A percentile compares a stretch with the other conserved stretches of the same genome.
Conservation (phyloP, 2,888 invertebrate genomes). For the Timandra comae region DNA sequence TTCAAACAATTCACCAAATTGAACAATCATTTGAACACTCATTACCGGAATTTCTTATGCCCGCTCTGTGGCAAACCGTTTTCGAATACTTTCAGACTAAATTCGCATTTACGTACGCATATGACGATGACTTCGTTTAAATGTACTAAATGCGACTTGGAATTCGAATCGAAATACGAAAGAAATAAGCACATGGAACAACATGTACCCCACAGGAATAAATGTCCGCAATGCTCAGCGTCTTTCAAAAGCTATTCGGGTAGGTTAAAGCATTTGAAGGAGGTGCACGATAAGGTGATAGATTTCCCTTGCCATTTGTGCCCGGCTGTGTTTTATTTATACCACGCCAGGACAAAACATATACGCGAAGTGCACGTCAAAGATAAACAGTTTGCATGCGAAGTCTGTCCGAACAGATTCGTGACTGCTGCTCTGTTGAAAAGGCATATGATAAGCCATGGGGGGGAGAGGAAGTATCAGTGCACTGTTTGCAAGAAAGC, state of each 20-base stretch:
- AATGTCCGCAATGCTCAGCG: slow-evolving; percentile 47
- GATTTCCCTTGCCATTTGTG: slow-evolving; percentile 60
- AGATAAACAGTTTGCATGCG: slow-evolving; percentile 43
- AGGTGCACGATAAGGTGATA: slow-evolving; percentile 42
- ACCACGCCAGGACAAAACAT: slow-evolving; percentile 52
- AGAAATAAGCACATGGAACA: slow-evolving; percentile 2
- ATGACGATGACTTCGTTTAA: slow-evolving; percentile 51
- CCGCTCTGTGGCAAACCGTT: slow-evolving; percentile 60
- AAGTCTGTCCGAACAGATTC: slow-evolving; percentile 43
- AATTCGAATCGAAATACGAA: slow-evolving; percentile 1
- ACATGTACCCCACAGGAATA: slow-evolving; percentile 6
- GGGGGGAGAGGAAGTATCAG: slow-evolving; percentile 42
- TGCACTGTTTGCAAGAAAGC: slow-evolving; percentile 67
- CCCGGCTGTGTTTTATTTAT: slow-evolving; percentile 48
- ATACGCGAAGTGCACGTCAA: slow-evolving; percentile 49
- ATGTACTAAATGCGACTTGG: slow-evolving; percentile 40
- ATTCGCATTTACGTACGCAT: slow-evolving; percentile 49
- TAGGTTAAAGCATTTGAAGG: slow-evolving; percentile 45
- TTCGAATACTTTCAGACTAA: slow-evolving; percentile 45
- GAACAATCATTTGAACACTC: slow-evolving; percentile 59
- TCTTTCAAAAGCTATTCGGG: slow-evolving; percentile 46
- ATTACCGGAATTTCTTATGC: slow-evolving; percentile 60
- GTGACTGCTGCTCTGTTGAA: slow-evolving; percentile 42
- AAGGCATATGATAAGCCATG: slow-evolving; percentile 52
- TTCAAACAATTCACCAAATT: slow-evolving; percentile 54